Evolutionary conservation across 2,113 vertebrate genomes (phyloP), one percentile per base, ranked within the genome.

Genomic region (Ancistrus triradiatus): DNA sequence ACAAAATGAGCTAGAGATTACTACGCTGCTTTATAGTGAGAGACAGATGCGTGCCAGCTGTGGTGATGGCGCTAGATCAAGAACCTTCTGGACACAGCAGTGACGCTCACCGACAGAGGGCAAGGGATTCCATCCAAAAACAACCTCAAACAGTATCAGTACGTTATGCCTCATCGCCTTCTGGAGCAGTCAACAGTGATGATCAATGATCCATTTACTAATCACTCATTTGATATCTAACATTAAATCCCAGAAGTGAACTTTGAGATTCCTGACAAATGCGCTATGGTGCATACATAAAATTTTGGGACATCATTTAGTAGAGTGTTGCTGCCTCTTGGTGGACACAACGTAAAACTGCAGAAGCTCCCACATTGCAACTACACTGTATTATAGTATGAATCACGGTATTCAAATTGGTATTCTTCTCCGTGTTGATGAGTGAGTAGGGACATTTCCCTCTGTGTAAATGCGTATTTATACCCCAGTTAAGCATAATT

Each of bases 251-350:
- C n/a, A 53, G 11, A 17, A 44, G n/a, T n/a, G n/a, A n/a, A 52
- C 14, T 25, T 18, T 51, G 48, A 51, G 14, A 24, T 33, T 4
- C 15, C 14, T 7, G 19, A 31, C 27, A 31, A 3, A 31, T 3
- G 27, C 3, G 7, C 3, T 3, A 31, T 31, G 27, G 3, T 3
- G 27, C 27, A 7, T 7, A 4, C 7, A 31, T 31, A 4, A 4
- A 3, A 7, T 31, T 31, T 6, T 13, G 17, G 11, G 19, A 11
- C 10, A 35, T 19, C 13, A 22, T 51, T 42, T 17, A 7, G 17
- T 59, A 50, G 47, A 7, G 7, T 40, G 63, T 44, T 56, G 52
- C 37, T 67, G 70, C 70, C 67, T 14, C 66, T 35, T 61, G 24
- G 63, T 70, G 74, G 74, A 60, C 14, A 10, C 6, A 37, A 33